Conservation (phyloP, 2,888 invertebrate species). For the Tethea ocularis region DNA sequence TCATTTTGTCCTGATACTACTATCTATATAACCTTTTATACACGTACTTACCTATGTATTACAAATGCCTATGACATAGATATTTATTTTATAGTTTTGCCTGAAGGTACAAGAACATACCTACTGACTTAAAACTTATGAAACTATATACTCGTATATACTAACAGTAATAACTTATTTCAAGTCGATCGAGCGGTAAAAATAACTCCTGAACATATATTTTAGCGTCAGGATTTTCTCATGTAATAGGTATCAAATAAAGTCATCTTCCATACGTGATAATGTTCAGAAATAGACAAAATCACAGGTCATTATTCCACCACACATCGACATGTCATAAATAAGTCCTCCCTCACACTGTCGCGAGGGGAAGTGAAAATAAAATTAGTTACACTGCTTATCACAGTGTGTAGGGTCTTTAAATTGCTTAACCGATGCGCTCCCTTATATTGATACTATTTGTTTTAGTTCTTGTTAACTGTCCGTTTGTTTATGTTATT, state of each 20-base stretch:
- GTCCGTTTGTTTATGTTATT: constrained; percentile 1
- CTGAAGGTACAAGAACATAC: too few relatives aligned
- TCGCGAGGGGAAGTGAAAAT: constrained; percentile 49
- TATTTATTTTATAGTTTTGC: too few relatives aligned
- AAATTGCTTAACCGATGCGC: constrained; percentile 13
- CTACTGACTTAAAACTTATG: too few relatives aligned
- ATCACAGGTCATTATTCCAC: constrained; percentile 34
- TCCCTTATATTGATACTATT: constrained; percentile 6
- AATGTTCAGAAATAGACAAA: constrained; percentile 17
- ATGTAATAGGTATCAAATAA: not conserved
- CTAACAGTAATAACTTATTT: too few relatives aligned
- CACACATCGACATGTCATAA: constrained; percentile 40
- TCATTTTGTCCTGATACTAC: too few relatives aligned
- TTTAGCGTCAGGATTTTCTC: not conserved
- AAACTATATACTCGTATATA: too few relatives aligned
- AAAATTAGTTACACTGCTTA: constrained; percentile 60
- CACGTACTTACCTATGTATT: too few relatives aligned
- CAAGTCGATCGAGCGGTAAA: not conserved
- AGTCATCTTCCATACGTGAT: not conserved
- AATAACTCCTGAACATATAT: not conserved
- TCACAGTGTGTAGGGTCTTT: constrained; percentile 37
- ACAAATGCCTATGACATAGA: too few relatives aligned
- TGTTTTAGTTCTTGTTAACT: constrained; percentile 8
- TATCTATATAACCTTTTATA: too few relatives aligned
- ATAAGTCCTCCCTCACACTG: constrained; percentile 29